A percentile compares a stretch with the other conserved stretches of the same genome.
phyloP scores from a whole-genome alignment of 2,888 invertebrate species.

The Clivina fossor region DNA sequence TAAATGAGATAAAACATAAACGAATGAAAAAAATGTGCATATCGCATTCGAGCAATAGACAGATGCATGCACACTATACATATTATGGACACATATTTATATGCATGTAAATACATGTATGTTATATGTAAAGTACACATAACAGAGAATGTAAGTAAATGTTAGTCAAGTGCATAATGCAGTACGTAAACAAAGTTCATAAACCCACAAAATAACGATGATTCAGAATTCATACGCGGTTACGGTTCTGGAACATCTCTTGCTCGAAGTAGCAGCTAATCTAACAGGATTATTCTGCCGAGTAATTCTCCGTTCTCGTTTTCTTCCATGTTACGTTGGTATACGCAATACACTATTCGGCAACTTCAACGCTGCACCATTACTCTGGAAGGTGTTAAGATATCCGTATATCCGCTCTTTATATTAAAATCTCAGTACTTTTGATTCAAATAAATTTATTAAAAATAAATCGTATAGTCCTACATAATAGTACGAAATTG shows the following conservation, averaged over 20 bases:
- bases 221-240: constrained; percentile 27
- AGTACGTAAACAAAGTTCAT: constrained; percentile 25
- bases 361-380: not conserved
- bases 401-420: no score
- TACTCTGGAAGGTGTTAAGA: not conserved
- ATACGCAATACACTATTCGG: no score
- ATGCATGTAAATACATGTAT: constrained; percentile 10
- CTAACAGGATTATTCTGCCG: constrained; percentile 31
- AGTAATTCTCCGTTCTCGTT: constrained; percentile 20
- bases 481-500: no score
- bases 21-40: no score
- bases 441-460: no score
- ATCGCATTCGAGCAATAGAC: no score
- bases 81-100: constrained; percentile 5
- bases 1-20: no score
- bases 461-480: no score
- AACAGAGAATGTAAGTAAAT: not conserved
- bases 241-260: constrained; percentile 28
- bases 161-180: constrained; percentile 18
- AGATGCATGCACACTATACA: constrained; percentile 4
- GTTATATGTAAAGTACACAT: not conserved
- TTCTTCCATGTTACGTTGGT: not conserved
- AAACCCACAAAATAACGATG: constrained; percentile 29
- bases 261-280: constrained; percentile 27
- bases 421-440: no score